phyloP scores from a whole-genome alignment of 2,113 vertebrate species.

The Pungitius pungitius region DNA sequence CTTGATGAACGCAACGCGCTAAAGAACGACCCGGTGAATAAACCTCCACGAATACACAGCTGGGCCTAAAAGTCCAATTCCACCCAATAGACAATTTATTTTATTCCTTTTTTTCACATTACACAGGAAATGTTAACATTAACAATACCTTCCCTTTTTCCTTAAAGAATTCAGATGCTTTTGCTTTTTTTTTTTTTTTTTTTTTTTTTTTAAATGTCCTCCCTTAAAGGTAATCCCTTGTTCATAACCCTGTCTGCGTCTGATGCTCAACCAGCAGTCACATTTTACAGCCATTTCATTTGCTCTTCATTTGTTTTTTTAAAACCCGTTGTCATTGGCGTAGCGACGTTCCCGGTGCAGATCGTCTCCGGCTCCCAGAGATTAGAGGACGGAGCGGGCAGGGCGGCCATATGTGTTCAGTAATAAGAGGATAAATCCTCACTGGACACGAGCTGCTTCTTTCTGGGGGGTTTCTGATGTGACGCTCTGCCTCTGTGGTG shows the following conservation, averaged over 20 bases:
- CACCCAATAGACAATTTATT: not conserved
- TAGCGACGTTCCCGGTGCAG: not conserved
- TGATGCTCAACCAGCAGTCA: too few relatives aligned
- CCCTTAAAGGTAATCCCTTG: not conserved
- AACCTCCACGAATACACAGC: too few relatives aligned
- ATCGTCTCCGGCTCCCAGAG: not conserved
- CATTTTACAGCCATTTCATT: too few relatives aligned
- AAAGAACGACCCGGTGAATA: not conserved
- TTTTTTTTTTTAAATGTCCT: not conserved
- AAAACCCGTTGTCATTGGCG: not conserved
- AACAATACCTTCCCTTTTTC: not conserved
- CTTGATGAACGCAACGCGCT: not conserved
- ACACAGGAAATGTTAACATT: not conserved
- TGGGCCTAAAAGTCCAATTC: too few relatives aligned
- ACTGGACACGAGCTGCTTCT: constrained; percentile 37
- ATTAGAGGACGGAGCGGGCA: constrained; percentile 24
- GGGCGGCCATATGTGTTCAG: constrained; percentile 39
- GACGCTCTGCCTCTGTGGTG: constrained; percentile 11
- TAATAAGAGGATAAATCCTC: constrained; percentile 51
- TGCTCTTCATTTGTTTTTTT: too few relatives aligned
- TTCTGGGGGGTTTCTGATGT: constrained; percentile 46
- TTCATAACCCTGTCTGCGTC: too few relatives aligned
- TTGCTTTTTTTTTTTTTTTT: too few relatives aligned
- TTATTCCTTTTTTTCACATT: not conserved
- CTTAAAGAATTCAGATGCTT: not conserved